These are phyloP conservation scores for Meteorus cinctellus DNA, from an alignment of 2,888 invertebrate genomes.

Conservation along the genomic window DNA sequence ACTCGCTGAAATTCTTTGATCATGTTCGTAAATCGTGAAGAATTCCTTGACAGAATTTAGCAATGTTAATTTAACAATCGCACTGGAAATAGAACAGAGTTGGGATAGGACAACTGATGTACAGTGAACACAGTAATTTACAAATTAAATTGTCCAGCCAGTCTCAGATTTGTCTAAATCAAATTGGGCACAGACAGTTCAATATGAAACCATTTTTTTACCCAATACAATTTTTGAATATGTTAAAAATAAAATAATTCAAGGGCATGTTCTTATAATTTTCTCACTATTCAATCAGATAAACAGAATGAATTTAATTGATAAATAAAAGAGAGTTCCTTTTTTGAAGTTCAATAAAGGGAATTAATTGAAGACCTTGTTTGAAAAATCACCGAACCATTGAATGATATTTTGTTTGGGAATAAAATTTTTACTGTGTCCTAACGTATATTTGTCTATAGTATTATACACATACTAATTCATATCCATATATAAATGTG, in stretches of 20 bases:
- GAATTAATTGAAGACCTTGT: background rate
- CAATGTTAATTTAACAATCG: too few relatives aligned
- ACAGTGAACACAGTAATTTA: too few relatives aligned
- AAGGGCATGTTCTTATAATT: too few relatives aligned
- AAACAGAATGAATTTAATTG: background rate
- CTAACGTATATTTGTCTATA: background rate
- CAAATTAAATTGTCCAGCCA: too few relatives aligned
- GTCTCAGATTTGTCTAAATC: too few relatives aligned
- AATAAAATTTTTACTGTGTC: background rate
- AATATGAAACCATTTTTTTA: too few relatives aligned
- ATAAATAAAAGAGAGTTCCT: background rate
- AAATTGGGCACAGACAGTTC: too few relatives aligned
- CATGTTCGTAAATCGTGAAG: background rate
- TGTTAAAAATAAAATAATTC: too few relatives aligned
- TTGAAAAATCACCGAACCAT: conserved; percentile 4
- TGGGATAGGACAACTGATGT: too few relatives aligned
- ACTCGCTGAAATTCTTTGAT: background rate
- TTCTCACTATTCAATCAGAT: background rate
- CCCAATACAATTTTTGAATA: too few relatives aligned
- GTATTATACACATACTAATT: background rate
- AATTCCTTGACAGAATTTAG: background rate
- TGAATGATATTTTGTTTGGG: conserved; percentile 5
- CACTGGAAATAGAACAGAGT: too few relatives aligned
- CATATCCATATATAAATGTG: background rate
- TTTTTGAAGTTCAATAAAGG: background rate